Evolutionary conservation across 1,140 invertebrate genomes (phyloP), one percentile per base, ranked within the genome.

Genomic region (Heliconius nattereri): DNA sequence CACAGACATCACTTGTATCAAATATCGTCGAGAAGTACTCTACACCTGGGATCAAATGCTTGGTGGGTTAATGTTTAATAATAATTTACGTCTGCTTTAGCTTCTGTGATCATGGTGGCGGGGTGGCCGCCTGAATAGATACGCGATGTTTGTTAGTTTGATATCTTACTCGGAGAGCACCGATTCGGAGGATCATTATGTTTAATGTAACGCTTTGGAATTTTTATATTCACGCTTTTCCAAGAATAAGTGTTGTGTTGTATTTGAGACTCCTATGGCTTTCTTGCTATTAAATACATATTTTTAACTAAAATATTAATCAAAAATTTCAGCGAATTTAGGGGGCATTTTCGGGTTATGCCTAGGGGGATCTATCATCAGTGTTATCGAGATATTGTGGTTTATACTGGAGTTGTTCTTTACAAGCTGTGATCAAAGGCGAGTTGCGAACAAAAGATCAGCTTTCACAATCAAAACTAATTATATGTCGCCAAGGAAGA

Each of bases 1-100:
- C 37, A 75, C 81, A 26, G 85, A 87, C 40, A 87, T 78, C n/a
- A 91, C 89, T 32, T 94, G 92, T 78, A 85, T 94, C 66, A 94
- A 93, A 54, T 94, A 94, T 79, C 80, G 88, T 9, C 81, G 92
- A n/a, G 90, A 94, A 78, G 87, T 94, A 0, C 85, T 92, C 0
- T 94, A 92, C 76, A 91, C 91, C 8, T 94, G 92, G 92, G 92
- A 94, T 60, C 92, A 93, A 75, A 91, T 94, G 90, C 71, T 94
- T n/a, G 92, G 92, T 94, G 80, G 81, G 83, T 76, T 74, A 3
- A 29, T 45, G 5, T 23, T 57, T 57, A 3, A 23, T 57, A 23
- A 23, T 20, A 20, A 52, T 52, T 52, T 52, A 52, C 49, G 13
- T 3, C 16, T 52, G 7, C 5, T 6, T 52, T 20, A 35, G 49